Base-by-base conservation (phyloP, 2,888 invertebrate species). In the Parnassius orleans region DNA sequence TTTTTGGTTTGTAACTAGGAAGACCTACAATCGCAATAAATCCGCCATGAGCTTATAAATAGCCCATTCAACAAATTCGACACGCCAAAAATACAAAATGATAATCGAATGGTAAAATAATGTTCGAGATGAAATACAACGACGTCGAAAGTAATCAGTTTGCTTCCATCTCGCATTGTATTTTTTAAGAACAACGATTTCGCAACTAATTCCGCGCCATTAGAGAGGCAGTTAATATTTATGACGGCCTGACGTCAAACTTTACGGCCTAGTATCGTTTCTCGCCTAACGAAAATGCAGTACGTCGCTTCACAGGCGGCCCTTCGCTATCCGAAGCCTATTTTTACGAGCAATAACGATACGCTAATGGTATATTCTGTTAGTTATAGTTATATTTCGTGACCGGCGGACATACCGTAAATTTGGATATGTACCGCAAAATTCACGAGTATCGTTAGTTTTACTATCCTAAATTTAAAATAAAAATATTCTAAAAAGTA, bases 211-310 rank as follows among this genome's bases (percentile, higher is more conserved):
- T 55, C 24, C 55, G 19, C 14, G 3, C 19, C 55, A 55, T 55
- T 55, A 44, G 19, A 44, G 41, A 48, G 48, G 48, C 56, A 46
- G 56, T 57, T 12, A 57, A 57, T 46, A 3, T 57, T 46, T 33
- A 48, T 48, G 47, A 57, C 33, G 56, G 56, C 2, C 24, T 19
- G 9, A 33, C 56, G 48, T 57, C 41, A 48, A 57, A 57, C 41
- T 57, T 57, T 57, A 57, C 9, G 11, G 48, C 33, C 10, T 10
- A 9, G 47, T 53, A 53, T 53, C 53, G 33, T n/a, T 33, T 12
- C 53, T 24, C 24, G 56, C 46, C 46, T 46, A 46, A 1, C 11
- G 46, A 46, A 46, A 12, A n/a, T 7, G n/a, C 46, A 46, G 11
- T 33, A 33, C 33, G 33, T 33, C 33, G 33, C 12, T 46, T 12